Conservation (phyloP, 92 coral and sea anemone species). For the Bergia puertoricense region DNA sequence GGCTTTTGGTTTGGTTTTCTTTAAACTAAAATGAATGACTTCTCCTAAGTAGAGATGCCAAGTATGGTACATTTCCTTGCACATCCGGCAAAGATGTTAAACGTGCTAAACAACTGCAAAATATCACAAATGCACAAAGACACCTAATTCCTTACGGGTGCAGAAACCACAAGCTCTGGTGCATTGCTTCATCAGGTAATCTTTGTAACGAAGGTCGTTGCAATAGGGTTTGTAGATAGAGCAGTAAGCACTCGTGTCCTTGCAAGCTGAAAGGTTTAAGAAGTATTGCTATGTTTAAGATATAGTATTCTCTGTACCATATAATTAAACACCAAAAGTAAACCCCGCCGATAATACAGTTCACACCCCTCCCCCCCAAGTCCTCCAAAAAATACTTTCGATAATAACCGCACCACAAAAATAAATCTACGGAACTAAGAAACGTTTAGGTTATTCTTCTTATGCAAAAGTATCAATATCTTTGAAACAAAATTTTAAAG, state of each 20-base stretch:
- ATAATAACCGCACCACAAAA: no score
- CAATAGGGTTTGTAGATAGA: conserved; percentile 50
- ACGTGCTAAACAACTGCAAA: neutral
- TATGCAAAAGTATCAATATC: no score
- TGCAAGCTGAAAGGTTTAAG: conserved; percentile 34
- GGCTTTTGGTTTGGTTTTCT: no score
- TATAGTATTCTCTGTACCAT: neutral
- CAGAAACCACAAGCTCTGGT: conserved; percentile 53
- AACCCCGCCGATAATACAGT: no score
- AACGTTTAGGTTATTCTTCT: no score
- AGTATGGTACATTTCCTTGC: neutral
- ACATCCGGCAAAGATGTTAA: neutral
- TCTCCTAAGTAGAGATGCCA: neutral
- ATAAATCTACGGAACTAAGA: no score
- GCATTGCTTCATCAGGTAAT: conserved; percentile 49
- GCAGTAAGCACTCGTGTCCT: conserved; percentile 40
- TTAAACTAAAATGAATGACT: no score
- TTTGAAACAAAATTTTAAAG: no score
- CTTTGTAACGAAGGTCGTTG: conserved; percentile 37
- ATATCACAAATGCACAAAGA: neutral
- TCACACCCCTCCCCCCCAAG: no score
- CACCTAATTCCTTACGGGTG: conserved; percentile 6
- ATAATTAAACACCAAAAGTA: no score
- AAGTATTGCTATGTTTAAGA: neutral
- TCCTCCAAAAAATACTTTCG: no score